Conservation (phyloP, 2,113 vertebrate genomes). For the Rhinolophus sinicus region DNA sequence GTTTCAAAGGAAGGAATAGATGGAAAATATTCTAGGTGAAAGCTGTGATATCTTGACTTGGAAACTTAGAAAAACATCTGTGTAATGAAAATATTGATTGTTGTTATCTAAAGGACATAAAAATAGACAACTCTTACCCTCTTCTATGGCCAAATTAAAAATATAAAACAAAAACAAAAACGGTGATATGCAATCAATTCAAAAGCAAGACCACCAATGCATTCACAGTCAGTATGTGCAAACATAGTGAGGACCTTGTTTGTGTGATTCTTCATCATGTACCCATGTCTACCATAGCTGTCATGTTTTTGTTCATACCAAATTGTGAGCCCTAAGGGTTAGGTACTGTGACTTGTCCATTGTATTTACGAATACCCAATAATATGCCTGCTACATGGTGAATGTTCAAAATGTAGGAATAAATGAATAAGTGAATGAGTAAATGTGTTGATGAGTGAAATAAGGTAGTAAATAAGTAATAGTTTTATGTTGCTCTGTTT, state of each 20-base stretch:
- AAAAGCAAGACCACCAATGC: neutral
- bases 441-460: neutral
- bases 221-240: neutral
- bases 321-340: neutral
- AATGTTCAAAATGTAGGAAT: neutral
- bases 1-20: neutral
- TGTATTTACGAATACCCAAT: neutral
- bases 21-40: neutral
- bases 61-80: neutral
- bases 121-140: neutral
- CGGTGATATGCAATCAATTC: neutral
- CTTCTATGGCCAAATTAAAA: neutral
- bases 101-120: neutral
- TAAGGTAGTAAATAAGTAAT: neutral
- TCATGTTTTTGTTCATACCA: neutral
- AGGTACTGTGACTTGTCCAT: neutral
- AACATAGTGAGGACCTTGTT: neutral
- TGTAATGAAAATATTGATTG: constrained; percentile 6
- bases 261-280: neutral
- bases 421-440: neutral
- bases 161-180: neutral
- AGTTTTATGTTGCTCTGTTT: neutral
- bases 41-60: neutral
- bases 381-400: neutral
- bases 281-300: neutral